A percentile compares a stretch with the other conserved stretches of the same genome.
Evolutionary conservation across 2,888 invertebrate genomes (phyloP).

Genomic region (Megalurothrips usitatus): DNA sequence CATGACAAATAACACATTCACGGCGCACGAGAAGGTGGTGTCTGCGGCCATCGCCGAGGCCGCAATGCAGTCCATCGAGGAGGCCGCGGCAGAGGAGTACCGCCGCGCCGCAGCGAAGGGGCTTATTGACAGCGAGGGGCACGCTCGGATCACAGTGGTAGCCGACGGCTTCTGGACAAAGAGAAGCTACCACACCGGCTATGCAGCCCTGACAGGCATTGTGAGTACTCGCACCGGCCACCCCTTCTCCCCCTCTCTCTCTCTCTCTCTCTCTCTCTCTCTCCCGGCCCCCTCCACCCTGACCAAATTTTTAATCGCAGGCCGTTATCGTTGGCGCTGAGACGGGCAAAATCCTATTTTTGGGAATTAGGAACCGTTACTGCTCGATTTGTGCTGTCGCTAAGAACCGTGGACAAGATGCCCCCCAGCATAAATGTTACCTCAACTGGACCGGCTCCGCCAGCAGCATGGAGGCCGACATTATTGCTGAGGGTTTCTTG

Average conservation of each 20-base stretch:
- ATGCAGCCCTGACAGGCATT: not conserved
- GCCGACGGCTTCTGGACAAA: not conserved
- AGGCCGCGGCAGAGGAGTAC: not conserved
- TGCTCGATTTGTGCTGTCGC: slow-evolving; percentile 41
- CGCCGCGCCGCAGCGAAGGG: not conserved
- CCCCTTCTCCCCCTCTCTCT: too few species aligned
- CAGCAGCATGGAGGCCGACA: slow-evolving; percentile 43
- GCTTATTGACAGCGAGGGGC: not conserved
- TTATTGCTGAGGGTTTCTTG: slow-evolving; percentile 42
- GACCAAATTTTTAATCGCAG: slow-evolving; percentile 28
- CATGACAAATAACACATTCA: too few species aligned
- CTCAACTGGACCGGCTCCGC: slow-evolving; percentile 43
- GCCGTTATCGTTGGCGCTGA: slow-evolving; percentile 35
- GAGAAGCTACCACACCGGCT: not conserved
- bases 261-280: too few species aligned
- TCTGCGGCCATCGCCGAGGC: too few species aligned
- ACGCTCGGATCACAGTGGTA: not conserved
- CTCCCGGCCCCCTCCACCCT: too few species aligned
- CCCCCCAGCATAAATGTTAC: slow-evolving; percentile 41
- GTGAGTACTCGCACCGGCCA: not conserved
- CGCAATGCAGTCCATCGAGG: not conserved
- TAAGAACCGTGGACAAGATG: slow-evolving; percentile 35
- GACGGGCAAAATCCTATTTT: slow-evolving; percentile 40
- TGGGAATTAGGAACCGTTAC: slow-evolving; percentile 42
- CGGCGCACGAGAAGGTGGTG: too few species aligned